Evolutionary conservation across 2,113 vertebrate genomes (phyloP), one percentile per base, ranked within the genome.

Genomic region (Forbesichthys agassizii): DNA sequence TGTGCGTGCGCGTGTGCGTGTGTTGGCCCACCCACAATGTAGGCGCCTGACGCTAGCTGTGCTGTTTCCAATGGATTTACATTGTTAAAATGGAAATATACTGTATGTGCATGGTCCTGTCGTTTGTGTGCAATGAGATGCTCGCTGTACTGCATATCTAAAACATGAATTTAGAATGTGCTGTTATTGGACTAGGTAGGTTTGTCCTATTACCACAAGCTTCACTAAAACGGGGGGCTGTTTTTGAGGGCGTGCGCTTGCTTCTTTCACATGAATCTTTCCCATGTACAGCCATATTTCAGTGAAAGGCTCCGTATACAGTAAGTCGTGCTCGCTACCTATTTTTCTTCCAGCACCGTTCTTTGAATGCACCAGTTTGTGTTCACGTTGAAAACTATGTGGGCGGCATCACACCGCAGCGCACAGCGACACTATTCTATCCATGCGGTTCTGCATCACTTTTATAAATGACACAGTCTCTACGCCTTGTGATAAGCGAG

Each of bases 21-120:
- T 83, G 93, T 90, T 88, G 86, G 94, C 92, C 95, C 95, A 94
- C 94, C 94, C 95, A 95, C 82, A 33, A 70, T 85, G 90, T 80
- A 55, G 58, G 72, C 49, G 48, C 9, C 16, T 66, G 42, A 73
- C 54, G 16, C 74, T 69, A 64, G 65, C 53, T 33, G 58, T 3
- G 55, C 61, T 27, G 33, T 64, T 16, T 86, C 63, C 54, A 54
- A 54, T 63, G 66, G 77, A 74, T 36, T 54, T 67, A 68, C 47
- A 66, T 5, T 54, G 12, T 8, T 33, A 56, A 72, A 64, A 33
- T 51, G 51, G 36, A 56, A 61, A 72, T 71, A 53, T 2, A 27
- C 27, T 27, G 27, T 27, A 27, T 27, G 27, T 71, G 73, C 77
- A 75, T 83, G 58, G 18, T 14, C n/a, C 9, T 47, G 56, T 58